A percentile compares a stretch with the other conserved stretches of the same genome.
Conservation (phyloP, 2,797 vertebrate species). For the Periophthalmus magnuspinnatus region DNA sequence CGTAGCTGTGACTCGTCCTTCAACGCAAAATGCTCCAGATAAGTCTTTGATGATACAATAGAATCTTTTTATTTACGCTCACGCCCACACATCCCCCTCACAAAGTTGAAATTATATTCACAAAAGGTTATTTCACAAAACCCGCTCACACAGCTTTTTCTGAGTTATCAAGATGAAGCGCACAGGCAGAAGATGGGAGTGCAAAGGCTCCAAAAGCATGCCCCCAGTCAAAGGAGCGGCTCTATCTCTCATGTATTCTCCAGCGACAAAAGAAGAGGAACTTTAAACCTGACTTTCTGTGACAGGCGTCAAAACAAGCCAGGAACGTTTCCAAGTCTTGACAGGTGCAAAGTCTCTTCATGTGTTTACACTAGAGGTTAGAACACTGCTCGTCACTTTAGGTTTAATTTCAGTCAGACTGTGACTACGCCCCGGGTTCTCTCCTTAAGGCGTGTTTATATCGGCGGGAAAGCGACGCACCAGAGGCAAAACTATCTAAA, state of each 20-base stretch:
- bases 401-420: constrained; percentile 13
- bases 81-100: constrained; percentile 33
- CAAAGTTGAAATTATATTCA: constrained; percentile 62
- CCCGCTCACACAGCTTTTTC: constrained; percentile 63
- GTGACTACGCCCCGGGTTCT: constrained; percentile 14
- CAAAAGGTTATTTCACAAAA: constrained; percentile 71
- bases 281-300: constrained; percentile 47
- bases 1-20: constrained; percentile 14
- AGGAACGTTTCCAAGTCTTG: constrained; percentile 17
- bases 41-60: constrained; percentile 54
- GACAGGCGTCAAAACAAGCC: constrained; percentile 43
- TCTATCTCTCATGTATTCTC: constrained; percentile 66
- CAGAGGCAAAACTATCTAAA: constrained; percentile 17
- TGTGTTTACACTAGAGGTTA: constrained; percentile 21
- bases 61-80: constrained; percentile 34
- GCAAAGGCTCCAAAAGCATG: constrained; percentile 65
- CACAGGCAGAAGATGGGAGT: constrained; percentile 66
- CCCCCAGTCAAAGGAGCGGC: constrained; percentile 54
- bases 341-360: constrained; percentile 36
- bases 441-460: constrained; percentile 23
- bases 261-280: constrained; percentile 62
- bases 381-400: constrained; percentile 5
- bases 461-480: constrained; percentile 8
- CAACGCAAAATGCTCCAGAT: constrained; percentile 37
- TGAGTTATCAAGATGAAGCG: constrained; percentile 69